Evolutionary conservation across 2,113 vertebrate genomes (phyloP).

Genomic region (Rhadina sibilatrix): DNA sequence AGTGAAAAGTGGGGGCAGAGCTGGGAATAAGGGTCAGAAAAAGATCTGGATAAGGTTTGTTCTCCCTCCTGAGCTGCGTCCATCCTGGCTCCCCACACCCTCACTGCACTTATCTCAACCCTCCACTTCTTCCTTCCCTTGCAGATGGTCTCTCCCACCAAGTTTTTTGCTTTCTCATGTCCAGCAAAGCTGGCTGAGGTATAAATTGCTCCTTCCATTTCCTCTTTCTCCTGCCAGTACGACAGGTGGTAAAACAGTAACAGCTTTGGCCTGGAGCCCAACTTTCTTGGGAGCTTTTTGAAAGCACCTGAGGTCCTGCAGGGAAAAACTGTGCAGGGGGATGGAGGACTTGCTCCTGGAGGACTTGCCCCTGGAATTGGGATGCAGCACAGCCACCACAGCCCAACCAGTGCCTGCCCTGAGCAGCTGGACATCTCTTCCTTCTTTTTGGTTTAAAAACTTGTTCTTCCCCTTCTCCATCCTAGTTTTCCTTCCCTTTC

Average conservation of each 20-base stretch:
- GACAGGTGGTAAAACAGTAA: neutral
- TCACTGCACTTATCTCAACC: neutral
- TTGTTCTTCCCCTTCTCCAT: neutral
- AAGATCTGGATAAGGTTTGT: neutral
- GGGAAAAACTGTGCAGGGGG: neutral
- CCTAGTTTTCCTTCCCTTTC: neutral
- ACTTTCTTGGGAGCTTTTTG: neutral
- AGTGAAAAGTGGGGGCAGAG: neutral
- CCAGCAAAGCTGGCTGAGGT: neutral
- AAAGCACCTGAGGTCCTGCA: neutral
- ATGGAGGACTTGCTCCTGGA: neutral
- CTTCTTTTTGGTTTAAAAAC: neutral
- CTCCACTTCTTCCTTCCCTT: neutral
- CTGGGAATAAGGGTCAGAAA: neutral
- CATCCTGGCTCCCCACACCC: neutral
- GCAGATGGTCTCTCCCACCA: neutral
- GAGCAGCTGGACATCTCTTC: neutral
- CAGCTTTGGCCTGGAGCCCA: neutral
- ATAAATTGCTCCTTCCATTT: neutral
- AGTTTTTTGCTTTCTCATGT: neutral
- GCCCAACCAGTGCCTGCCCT: neutral
- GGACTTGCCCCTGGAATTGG: fast-evolving
- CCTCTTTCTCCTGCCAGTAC: neutral
- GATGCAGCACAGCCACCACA: neutral
- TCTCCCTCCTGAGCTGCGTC: neutral